A percentile compares a stretch with the other conserved stretches of the same genome.
phyloP scores from a whole-genome alignment of 2,113 vertebrate genomes.

The Nansenia antarctica region DNA sequence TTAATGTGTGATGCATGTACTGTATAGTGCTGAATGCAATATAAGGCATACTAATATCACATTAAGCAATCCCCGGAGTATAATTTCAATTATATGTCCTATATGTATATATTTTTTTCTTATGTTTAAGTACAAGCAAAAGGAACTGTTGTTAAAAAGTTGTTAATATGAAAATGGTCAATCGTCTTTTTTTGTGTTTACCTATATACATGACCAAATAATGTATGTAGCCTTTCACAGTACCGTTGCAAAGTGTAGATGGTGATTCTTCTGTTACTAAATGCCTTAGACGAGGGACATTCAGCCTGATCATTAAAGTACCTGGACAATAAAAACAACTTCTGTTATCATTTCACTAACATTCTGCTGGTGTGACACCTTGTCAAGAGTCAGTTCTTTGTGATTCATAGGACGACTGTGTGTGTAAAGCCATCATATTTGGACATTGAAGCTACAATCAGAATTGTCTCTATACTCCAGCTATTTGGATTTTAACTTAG shows the following conservation, averaged over 20 bases:
- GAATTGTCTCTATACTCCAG: not conserved
- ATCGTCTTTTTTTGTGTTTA: constrained; percentile 58
- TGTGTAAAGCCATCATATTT: no score
- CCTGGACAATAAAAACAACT: constrained; percentile 63
- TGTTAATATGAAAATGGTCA: constrained; percentile 58
- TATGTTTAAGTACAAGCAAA: constrained; percentile 40
- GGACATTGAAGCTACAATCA: not conserved
- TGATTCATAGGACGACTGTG: no score
- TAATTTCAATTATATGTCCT: constrained; percentile 45
- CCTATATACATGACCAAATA: constrained; percentile 77
- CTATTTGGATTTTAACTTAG: no score
- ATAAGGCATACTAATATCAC: constrained; percentile 24
- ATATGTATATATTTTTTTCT: constrained; percentile 56
- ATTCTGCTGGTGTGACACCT: not conserved
- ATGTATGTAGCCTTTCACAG: constrained; percentile 77
- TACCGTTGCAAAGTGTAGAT: constrained; percentile 70
- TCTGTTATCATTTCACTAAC: constrained; percentile 6
- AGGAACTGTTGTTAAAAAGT: constrained; percentile 26
- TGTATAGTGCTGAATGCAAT: constrained; percentile 51
- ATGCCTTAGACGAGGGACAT: constrained; percentile 78
- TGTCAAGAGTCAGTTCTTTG: no score
- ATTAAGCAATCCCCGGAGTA: constrained; percentile 24
- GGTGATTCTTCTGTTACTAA: constrained; percentile 63
- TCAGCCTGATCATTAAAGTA: constrained; percentile 73
- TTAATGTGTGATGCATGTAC: constrained; percentile 47